Evolutionary conservation across 1,140 invertebrate genomes (phyloP).

Genomic region (Drosophila kohkoa): DNA sequence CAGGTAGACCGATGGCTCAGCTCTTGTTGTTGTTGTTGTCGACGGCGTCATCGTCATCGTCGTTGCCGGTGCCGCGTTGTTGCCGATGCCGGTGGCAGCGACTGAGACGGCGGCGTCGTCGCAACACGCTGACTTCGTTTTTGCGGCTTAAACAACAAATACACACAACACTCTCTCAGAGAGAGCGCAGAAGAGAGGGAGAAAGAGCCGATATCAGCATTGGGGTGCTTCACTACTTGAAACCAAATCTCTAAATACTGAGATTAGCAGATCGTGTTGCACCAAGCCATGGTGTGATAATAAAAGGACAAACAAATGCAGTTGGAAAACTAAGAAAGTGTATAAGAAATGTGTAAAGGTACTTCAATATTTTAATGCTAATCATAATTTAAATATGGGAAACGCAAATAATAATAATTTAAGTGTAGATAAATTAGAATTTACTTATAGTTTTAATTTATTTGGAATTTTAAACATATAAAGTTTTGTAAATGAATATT

Average conservation of each 20-base stretch:
- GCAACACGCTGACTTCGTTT: constrained; percentile 69
- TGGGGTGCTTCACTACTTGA: constrained; percentile 58
- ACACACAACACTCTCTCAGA: constrained; percentile 20
- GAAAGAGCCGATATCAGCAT: constrained; percentile 29
- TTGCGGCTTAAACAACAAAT: constrained; percentile 70
- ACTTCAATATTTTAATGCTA: no score
- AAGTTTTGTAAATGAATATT: no score
- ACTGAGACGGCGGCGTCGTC: constrained; percentile 56
- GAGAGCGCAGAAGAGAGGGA: not conserved
- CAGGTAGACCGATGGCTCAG: constrained; percentile 66
- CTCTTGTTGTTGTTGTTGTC: constrained; percentile 37
- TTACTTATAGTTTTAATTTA: no score
- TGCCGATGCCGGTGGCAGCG: constrained; percentile 46
- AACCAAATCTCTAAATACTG: constrained; percentile 17
- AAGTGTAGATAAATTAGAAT: no score
- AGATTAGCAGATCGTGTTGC: constrained; percentile 2
- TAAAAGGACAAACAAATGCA: constrained; percentile 1
- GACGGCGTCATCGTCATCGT: constrained; percentile 25
- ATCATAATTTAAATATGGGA: no score
- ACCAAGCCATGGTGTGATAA: not conserved
- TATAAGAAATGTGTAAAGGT: constrained; percentile 5
- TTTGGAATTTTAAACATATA: no score
- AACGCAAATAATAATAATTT: no score
- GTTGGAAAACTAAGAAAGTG: not conserved
- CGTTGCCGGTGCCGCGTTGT: constrained; percentile 31